Conservation (phyloP, 2,888 invertebrate genomes). For the Geophilus truncorum region DNA sequence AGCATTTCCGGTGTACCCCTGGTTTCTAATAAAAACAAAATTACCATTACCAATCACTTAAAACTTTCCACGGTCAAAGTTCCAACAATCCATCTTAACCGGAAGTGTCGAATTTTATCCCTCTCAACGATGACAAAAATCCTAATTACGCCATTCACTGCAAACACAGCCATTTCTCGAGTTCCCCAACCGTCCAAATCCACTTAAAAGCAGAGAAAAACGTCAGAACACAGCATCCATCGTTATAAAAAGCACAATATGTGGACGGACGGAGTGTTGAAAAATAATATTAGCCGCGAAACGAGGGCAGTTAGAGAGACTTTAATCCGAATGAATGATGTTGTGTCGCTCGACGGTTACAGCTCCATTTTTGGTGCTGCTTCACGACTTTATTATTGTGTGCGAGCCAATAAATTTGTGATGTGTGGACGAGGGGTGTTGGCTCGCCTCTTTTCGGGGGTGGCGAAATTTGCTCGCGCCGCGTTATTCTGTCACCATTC, state of each 20-base stretch:
- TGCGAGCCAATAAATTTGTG: slow-evolving; percentile 27
- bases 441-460: not conserved
- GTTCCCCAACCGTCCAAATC: too few species aligned
- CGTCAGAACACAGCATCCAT: too few species aligned
- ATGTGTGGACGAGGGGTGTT: slow-evolving; percentile 27
- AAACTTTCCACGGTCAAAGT: too few species aligned
- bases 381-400: slow-evolving; percentile 27
- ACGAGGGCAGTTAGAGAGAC: not conserved
- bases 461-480: not conserved
- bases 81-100: too few species aligned
- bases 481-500: slow-evolving; percentile 22
- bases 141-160: too few species aligned
- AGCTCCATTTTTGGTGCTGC: not conserved
- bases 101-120: too few species aligned
- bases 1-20: too few species aligned
- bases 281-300: not conserved
- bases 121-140: too few species aligned
- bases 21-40: too few species aligned
- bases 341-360: not conserved
- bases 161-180: too few species aligned
- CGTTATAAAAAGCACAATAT: not conserved
- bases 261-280: not conserved
- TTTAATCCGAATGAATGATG: slow-evolving; percentile 25
- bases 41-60: too few species aligned
- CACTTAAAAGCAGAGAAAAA: too few species aligned